Evolutionary conservation across 2,888 invertebrate species (phyloP).

Genomic region (Tinea semifulvella): DNA sequence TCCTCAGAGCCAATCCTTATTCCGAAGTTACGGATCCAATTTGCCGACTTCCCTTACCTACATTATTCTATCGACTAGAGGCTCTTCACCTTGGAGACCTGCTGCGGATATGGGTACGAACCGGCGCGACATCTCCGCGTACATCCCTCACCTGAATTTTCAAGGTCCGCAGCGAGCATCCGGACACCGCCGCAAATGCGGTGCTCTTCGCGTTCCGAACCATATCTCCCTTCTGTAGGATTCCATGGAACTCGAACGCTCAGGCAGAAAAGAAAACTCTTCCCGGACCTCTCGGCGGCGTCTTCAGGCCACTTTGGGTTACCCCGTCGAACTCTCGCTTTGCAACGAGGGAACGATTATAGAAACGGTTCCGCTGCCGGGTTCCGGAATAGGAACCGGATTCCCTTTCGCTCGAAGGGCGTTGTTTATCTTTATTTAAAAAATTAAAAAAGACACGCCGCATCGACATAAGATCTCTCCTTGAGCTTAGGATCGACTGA

Average conservation of each 20-base stretch:
- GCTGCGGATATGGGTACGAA: slow-evolving; percentile 78
- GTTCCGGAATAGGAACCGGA: slow-evolving; percentile 69
- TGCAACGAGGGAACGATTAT: slow-evolving; percentile 42
- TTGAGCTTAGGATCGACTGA: slow-evolving; percentile 68
- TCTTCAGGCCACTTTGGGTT: slow-evolving; percentile 62
- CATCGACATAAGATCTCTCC: slow-evolving; percentile 56
- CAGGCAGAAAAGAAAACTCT: slow-evolving; percentile 46
- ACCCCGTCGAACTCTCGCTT: slow-evolving; percentile 33
- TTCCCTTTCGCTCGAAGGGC: slow-evolving; percentile 62
- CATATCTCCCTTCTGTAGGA: slow-evolving; percentile 62
- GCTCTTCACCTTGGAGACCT: slow-evolving; percentile 79
- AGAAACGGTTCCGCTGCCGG: slow-evolving; percentile 62
- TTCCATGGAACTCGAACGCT: slow-evolving; percentile 55
- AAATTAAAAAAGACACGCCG: slow-evolving; percentile 31
- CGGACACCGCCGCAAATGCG: slow-evolving; percentile 32
- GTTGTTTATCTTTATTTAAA: slow-evolving; percentile 26
- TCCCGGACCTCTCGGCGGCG: slow-evolving; percentile 62
- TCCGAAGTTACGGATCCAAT: slow-evolving; percentile 72
- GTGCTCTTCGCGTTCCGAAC: slow-evolving; percentile 49
- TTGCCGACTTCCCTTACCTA: slow-evolving; percentile 76
- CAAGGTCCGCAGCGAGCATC: slow-evolving; percentile 38
- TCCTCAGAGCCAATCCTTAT: slow-evolving; percentile 80
- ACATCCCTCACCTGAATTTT: slow-evolving; percentile 39
- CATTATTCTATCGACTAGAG: slow-evolving; percentile 74
- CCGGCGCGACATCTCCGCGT: slow-evolving; percentile 38